Base-by-base conservation (phyloP, 2,113 vertebrate species). In the Laticauda colubrina region DNA sequence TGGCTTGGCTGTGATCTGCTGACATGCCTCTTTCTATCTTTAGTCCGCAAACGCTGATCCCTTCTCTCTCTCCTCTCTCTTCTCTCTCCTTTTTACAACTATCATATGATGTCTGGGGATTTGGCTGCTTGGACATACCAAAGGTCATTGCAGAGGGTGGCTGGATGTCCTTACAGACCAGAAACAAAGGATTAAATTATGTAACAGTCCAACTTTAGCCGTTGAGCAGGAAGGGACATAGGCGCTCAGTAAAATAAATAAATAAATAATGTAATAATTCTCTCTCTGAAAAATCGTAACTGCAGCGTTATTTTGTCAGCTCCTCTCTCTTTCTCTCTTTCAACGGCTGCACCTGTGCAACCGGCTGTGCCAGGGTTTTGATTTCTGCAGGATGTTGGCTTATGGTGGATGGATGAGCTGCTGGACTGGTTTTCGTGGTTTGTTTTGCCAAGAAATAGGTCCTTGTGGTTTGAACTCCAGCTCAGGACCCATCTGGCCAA, bases 51-150 rank as follows among this genome's bases (percentile, higher is more conserved):
- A 91, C 87, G 90, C 90, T 92, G 92, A 90, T 89, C 4, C 55
- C 24, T 6, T 85, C 89, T 92, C 7, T 89, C 87, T 92, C 89
- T 94, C 23, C 61, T n/a, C 61, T 69, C 1, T 64, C 29, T 69
- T 69, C 61, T 69, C 61, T 69, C 11, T 64, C 61, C 69, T 92
- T 96, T 96, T 96, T 92, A 87, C 75, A 87, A 91, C 4, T 0
- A 94, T 96, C 97, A 97, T 96, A 94, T 96, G 97, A 96, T 90
- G 96, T 95, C 93, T 91, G 88, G 90, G 93, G 61, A 55, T 87
- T 92, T 2, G 90, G 89, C 92, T 85, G 4, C 11, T 43, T 69
- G 61, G 18, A 43, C 54, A 12, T 86, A 34, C 86, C 11, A 85
- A 95, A 96, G 96, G 96, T 96, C 96, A 93, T 92, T 34, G 54